These are phyloP conservation scores for Lithobius niger DNA, from an alignment of 1,140 invertebrate species.

Conservation along the genomic window DNA sequence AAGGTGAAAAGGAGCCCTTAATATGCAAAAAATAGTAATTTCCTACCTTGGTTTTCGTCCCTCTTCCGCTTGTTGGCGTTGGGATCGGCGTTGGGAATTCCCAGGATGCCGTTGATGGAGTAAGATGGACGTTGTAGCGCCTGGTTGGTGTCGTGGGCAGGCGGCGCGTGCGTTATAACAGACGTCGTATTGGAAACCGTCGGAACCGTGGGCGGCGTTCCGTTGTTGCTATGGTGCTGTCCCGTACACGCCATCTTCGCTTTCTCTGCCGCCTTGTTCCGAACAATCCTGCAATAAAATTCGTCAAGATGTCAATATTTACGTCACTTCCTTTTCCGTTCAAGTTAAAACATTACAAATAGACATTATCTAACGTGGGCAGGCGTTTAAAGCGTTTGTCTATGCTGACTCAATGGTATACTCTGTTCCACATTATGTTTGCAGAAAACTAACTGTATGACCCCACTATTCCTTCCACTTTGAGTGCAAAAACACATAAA, in stretches of 20 bases:
- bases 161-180: conserved; percentile 27
- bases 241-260: conserved; percentile 57
- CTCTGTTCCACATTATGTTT: too few relatives aligned
- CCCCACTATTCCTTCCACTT: too few relatives aligned
- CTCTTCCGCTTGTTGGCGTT: conserved; percentile 54
- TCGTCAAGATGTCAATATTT: too few relatives aligned
- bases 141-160: conserved; percentile 47
- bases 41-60: conserved; percentile 39
- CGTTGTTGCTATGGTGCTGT: conserved; percentile 24
- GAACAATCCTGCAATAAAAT: conserved; percentile 63
- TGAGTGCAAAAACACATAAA: too few relatives aligned
- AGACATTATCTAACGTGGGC: too few relatives aligned
- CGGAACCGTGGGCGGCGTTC: conserved; percentile 41
- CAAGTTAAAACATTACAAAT: too few relatives aligned
- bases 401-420: too few relatives aligned
- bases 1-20: too few relatives aligned
- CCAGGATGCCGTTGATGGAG: conserved; percentile 90
- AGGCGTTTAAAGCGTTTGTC: too few relatives aligned
- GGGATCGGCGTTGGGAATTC: conserved; percentile 58
- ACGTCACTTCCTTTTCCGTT: too few relatives aligned
- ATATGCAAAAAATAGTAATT: neutral
- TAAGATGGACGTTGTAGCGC: conserved; percentile 45
- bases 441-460: too few relatives aligned
- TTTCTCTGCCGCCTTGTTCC: conserved; percentile 91
- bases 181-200: conserved; percentile 25